phyloP scores from a whole-genome alignment of 2,888 invertebrate genomes.

The Xanthia icteritia region DNA sequence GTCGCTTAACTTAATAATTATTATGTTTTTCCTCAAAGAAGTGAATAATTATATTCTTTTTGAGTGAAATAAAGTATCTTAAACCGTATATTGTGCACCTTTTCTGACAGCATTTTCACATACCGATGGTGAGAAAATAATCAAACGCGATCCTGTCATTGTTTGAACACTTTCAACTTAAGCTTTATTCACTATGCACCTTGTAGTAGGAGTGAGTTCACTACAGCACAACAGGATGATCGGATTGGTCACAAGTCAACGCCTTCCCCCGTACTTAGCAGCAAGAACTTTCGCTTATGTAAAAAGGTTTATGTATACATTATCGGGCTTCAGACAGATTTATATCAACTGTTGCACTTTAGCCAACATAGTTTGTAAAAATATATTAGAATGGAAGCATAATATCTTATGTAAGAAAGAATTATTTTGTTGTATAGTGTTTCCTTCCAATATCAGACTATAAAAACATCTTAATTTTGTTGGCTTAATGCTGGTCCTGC shows the following conservation, averaged over 20 bases:
- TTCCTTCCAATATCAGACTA: neutral
- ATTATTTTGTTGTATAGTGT: too few relatives aligned
- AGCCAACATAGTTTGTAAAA: neutral
- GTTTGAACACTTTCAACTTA: neutral
- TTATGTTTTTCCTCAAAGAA: too few relatives aligned
- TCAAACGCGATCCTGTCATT: neutral
- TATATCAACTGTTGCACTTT: neutral
- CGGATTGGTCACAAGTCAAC: constrained; percentile 8
- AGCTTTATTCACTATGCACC: neutral
- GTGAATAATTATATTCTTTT: neutral
- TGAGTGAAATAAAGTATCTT: neutral
- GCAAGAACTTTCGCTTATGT: constrained; percentile 54
- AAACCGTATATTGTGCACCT: neutral
- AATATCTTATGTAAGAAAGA: too few relatives aligned
- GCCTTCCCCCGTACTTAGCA: constrained; percentile 21
- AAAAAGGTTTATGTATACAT: constrained; percentile 16
- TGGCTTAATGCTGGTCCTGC: too few relatives aligned
- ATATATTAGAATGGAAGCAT: too few relatives aligned
- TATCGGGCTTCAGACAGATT: neutral
- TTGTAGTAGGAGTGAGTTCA: constrained; percentile 5
- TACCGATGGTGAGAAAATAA: neutral
- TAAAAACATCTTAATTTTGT: neutral
- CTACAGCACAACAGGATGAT: constrained; percentile 14
- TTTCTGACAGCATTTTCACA: neutral
- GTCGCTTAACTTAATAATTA: too few relatives aligned